Evolutionary conservation across 2,888 invertebrate genomes (phyloP), one percentile per base, ranked within the genome.

Genomic region (Drosophila macrothrix): DNA sequence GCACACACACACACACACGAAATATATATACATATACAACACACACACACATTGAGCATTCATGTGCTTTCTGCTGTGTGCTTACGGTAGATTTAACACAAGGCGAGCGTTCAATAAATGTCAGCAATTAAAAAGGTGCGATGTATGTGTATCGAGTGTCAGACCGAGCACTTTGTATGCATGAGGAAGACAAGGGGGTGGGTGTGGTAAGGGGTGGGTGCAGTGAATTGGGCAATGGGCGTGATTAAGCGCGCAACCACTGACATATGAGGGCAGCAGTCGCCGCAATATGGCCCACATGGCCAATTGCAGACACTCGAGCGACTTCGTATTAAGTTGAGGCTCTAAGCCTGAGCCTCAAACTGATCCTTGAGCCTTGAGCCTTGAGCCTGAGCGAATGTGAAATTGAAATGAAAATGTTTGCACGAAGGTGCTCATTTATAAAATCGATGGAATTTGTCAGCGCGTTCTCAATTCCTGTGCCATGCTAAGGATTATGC

Each of bases 81-180:
- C 79, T 81, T 73, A 83, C 82, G 88, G 77, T 83, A 84, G 83
- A 84, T 85, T 85, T 85, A 85, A 85, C 88, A 78, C 75, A 74
- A 61, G 72, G 64, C 73, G 39, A 54, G 71, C 76, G 79, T 81
- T 85, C 83, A 87, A 84, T 87, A 87, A 85, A 85, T 85, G 84
- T 88, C 85, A 80, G 85, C 85, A 85, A 85, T 85, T 85, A 85
- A 85, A 87, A 88, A 74, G 85, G 81, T 82, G 76, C 83, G 78
- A 80, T 80, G 78, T 84, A 82, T 84, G 87, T 80, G 77, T 82
- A 76, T 80, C 78, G 81, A 81, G 64, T 82, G 61, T 68, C 69
- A 52, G 70, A 54, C 35, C 58, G 43, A 58, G 31, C 62, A 59
- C 62, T 62, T 46, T 35, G 50, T 61, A 56, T 31, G 22, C 56